A percentile compares a stretch with the other conserved stretches of the same genome.
These are phyloP conservation scores for Nephrotoma flavescens DNA, from an alignment of 2,888 invertebrate genomes.

Conservation along the genomic window DNA sequence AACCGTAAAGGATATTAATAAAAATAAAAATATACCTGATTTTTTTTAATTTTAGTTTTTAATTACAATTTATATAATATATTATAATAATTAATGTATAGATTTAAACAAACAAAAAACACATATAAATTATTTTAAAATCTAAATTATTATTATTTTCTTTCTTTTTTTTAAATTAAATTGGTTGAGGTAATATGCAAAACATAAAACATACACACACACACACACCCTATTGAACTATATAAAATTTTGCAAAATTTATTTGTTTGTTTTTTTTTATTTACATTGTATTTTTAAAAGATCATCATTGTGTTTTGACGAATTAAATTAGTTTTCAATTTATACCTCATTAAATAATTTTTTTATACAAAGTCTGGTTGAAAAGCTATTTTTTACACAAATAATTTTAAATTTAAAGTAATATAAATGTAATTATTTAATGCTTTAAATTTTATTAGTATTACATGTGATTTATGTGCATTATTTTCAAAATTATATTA, in stretches of 20 bases:
- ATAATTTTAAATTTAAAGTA: neutral
- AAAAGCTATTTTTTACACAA: neutral
- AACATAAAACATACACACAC: neutral
- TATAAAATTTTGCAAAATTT: neutral
- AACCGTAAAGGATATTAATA: neutral
- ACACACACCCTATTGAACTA: neutral
- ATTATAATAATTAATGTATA: neutral
- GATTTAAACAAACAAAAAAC: neutral
- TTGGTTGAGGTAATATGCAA: constrained; percentile 6
- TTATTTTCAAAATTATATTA: neutral
- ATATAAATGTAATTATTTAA: neutral
- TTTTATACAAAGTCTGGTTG: neutral
- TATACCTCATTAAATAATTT: neutral
- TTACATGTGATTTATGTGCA: neutral
- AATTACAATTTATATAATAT: constrained; percentile 1
- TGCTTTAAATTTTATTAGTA: neutral
- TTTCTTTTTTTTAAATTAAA: neutral
- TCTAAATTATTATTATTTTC: constrained; percentile 1
- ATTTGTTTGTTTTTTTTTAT: neutral
- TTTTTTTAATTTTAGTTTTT: constrained; percentile 3
- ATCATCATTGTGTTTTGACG: neutral
- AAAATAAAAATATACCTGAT: constrained; percentile 5
- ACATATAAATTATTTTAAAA: neutral
- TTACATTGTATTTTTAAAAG: neutral
- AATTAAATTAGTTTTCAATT: neutral